Evolutionary conservation across 2,113 vertebrate genomes (phyloP).

Genomic region (Microtus oregoni): DNA sequence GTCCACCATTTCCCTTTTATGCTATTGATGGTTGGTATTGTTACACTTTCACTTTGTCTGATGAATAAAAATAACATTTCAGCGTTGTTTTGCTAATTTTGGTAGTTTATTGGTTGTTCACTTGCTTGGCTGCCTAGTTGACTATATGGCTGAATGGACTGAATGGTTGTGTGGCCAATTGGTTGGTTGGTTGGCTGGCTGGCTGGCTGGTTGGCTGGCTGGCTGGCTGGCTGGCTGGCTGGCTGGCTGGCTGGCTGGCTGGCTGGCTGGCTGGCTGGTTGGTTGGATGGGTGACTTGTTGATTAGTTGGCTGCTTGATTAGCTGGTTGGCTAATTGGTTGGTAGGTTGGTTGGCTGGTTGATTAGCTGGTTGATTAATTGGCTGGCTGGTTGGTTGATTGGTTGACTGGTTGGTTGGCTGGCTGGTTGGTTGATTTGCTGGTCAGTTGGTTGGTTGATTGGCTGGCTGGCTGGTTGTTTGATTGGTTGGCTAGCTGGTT

Average conservation of each 20-base stretch:
- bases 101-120: neutral
- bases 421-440: rapidly evolving
- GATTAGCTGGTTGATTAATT: rapidly evolving
- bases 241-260: neutral
- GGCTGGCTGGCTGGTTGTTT: neutral
- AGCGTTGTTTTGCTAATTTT: neutral
- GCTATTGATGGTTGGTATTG: neutral
- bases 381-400: neutral
- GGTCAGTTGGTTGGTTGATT: rapidly evolving
- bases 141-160: neutral
- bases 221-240: neutral
- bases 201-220: neutral
- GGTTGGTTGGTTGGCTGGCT: rapidly evolving
- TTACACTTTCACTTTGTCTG: neutral
- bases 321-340: neutral
- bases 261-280: neutral
- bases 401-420: rapidly evolving
- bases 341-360: rapidly evolving
- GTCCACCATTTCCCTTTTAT: neutral
- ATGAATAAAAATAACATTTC: neutral
- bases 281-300: neutral
- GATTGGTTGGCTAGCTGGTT: neutral
- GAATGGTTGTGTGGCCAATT: neutral
- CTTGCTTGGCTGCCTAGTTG: neutral
- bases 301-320: rapidly evolving